Percentiles rank a stretch among this genome's conserved stretches.
Conservation (phyloP, 2,888 invertebrate genomes). For the Dromius quadrimaculatus region DNA sequence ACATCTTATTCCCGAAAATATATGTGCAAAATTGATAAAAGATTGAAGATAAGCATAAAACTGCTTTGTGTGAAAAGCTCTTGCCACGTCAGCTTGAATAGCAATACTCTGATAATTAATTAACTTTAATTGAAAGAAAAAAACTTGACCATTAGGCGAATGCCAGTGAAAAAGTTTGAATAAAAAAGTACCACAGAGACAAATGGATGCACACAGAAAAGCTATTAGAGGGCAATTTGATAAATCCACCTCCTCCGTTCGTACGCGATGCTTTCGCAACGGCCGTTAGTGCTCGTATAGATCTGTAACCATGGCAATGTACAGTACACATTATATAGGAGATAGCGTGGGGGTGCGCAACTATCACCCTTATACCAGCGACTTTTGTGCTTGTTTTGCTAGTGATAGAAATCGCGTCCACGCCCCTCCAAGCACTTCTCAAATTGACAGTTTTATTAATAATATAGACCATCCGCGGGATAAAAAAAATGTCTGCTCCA, state of each 20-base stretch:
- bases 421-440: constrained; percentile 17
- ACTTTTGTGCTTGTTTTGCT: not conserved
- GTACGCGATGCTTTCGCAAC: constrained; percentile 21
- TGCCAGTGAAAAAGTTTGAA: not conserved
- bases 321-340: constrained; percentile 19
- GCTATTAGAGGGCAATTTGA: constrained; percentile 12
- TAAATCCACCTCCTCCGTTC: not conserved
- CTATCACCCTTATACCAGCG: constrained; percentile 3
- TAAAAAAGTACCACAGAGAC: not conserved
- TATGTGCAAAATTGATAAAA: no score
- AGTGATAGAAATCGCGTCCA: constrained; percentile 14
- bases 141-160: no score
- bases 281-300: constrained; percentile 8
- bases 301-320: constrained; percentile 16
- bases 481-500: not conserved
- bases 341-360: not conserved
- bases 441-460: constrained; percentile 40
- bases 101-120: no score
- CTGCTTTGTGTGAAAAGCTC: no score
- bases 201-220: not conserved
- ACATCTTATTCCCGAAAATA: no score
- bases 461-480: constrained; percentile 15
- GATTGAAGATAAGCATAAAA: no score
- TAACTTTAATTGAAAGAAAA: no score
- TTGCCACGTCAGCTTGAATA: no score